Evolutionary conservation across 1,140 invertebrate species (phyloP), one percentile per base, ranked within the genome.

Genomic region (Pentalonia nigronervosa): DNA sequence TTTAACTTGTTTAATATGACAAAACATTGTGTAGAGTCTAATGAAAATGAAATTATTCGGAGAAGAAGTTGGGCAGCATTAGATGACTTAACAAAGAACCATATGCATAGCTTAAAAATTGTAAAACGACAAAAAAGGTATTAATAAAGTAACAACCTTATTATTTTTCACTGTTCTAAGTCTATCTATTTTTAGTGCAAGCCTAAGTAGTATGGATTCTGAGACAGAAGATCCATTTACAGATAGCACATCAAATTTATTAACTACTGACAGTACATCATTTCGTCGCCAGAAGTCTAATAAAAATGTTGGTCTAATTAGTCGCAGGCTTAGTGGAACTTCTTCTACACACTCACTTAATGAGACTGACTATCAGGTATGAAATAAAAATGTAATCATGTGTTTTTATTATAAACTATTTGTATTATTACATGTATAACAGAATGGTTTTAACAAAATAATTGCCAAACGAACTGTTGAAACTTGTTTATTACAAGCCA

Each of bases 261-360:
- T 95, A 83, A 95, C 95, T 25, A 95, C 95, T 81, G 95, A 95
- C 86, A 94, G 94, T 60, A 94, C 94, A 36, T 92, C 95, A 94
- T 53, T 53, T 48, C 50, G 83, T 53, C 45, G 30, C 48, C 48
- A 94, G 91, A 93, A 93, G 90, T 48, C 91, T 34, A 93, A 84
- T 81, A 91, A 93, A n/a, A 94, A 93, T 93, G 93, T 94, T 67
- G 48, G 94, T 56, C 92, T 94, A 86, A 94, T 84, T 86, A 81
- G 93, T 41, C 67, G 92, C 9, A 93, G 94, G n/a, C 94, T 94
- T 53, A 96, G 81, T 95, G 97, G 97, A 83, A 97, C 97, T 94
- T 96, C 96, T 93, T 98, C 97, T 91, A 98, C 97, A 36, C 97
- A 98, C 95, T 98, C 97, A 0, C 95, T 98, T 41, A 98, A 98